Evolutionary conservation across 2,888 invertebrate genomes (phyloP).

Genomic region (Lacanobia wlatinum): DNA sequence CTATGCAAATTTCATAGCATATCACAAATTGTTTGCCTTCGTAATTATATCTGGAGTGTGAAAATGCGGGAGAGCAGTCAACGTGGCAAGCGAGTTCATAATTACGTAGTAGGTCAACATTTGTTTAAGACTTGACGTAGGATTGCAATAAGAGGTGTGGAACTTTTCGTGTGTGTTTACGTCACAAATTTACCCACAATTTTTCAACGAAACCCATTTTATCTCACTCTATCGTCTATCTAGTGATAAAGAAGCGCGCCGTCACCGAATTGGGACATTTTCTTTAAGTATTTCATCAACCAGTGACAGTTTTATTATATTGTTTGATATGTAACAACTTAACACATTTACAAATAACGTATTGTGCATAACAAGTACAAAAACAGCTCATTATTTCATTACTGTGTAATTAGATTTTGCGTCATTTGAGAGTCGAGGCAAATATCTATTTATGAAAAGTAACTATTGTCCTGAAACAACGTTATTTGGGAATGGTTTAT

Average conservation of each 20-base stretch:
- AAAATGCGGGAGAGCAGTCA: constrained; percentile 64
- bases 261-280: constrained; percentile 61
- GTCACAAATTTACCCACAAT: constrained; percentile 72
- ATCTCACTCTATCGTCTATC: constrained; percentile 60
- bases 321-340: constrained; percentile 49
- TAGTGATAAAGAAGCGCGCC: constrained; percentile 53
- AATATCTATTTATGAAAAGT: constrained; percentile 45
- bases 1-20: constrained; percentile 65
- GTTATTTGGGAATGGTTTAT: constrained; percentile 26
- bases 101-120: constrained; percentile 83
- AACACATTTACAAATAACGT: constrained; percentile 48
- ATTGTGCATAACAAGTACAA: constrained; percentile 48
- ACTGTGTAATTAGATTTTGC: constrained; percentile 47
- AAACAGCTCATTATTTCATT: constrained; percentile 55
- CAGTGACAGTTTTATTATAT: constrained; percentile 57
- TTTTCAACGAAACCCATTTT: constrained; percentile 58
- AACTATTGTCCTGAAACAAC: constrained; percentile 17
- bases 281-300: constrained; percentile 63
- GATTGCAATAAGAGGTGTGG: constrained; percentile 80
- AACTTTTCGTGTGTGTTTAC: constrained; percentile 81
- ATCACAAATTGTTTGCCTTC: constrained; percentile 64
- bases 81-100: constrained; percentile 64
- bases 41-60: constrained; percentile 69
- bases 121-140: constrained; percentile 81
- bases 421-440: constrained; percentile 35